Evolutionary conservation across 1,140 invertebrate genomes (phyloP).

Genomic region (Lutraria rhynchaena): DNA sequence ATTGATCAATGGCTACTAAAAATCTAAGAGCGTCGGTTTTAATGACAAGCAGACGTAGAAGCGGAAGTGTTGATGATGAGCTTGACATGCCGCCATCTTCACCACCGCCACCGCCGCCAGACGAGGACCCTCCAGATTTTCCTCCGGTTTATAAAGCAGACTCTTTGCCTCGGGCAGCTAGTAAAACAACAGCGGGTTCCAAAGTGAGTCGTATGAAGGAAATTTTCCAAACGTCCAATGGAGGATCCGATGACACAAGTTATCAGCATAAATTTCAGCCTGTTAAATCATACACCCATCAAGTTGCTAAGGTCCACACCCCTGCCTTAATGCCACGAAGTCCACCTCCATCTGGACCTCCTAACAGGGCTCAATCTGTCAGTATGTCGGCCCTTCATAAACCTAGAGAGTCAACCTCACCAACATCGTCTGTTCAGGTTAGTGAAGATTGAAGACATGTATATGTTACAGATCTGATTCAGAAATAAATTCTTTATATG

Average conservation of each 20-base stretch:
- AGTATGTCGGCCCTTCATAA: conserved; percentile 1
- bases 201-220: conserved; percentile 72
- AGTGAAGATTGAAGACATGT: no score
- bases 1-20: background rate
- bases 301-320: conserved; percentile 1
- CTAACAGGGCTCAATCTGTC: conserved; percentile 26
- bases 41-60: conserved; percentile 61
- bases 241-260: background rate
- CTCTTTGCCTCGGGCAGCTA: conserved; percentile 6
- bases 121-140: conserved; percentile 58
- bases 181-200: conserved; percentile 52
- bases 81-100: conserved; percentile 30
- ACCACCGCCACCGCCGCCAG: conserved; percentile 20
- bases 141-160: conserved; percentile 18
- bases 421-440: background rate
- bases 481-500: background rate
- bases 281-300: background rate
- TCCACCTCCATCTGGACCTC: conserved; percentile 14
- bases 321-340: conserved; percentile 19
- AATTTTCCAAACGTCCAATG: conserved; percentile 64
- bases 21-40: conserved; percentile 62
- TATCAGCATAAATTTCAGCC: conserved; percentile 29
- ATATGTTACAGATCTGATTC: no score
- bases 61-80: conserved; percentile 61
- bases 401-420: conserved; percentile 7